Base-by-base conservation (phyloP, 1,140 invertebrate species). In the Chironomus tepperi region DNA sequence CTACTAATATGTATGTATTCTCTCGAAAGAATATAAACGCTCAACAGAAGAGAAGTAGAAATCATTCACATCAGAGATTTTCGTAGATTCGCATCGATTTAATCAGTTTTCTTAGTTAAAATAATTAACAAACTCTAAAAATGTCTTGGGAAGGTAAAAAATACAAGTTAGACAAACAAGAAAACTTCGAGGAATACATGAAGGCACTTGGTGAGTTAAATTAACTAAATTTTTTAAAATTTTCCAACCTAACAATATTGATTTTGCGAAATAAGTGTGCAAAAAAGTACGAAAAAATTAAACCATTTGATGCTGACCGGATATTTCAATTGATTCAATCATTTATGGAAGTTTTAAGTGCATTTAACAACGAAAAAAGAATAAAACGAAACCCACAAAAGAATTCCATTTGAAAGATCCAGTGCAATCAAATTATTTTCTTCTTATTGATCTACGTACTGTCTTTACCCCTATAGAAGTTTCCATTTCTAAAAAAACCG, bases 171-270 rank as follows among this genome's bases (percentile, higher is more conserved):
- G 83, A 85, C 21, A 85, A 84, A 75, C 90, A 89, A 77, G 90
- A 94, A 64, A 92, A 93, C 76, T 95, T 94, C 78, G 92, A 94
- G 78, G 91, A 93, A 73, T 93, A 91, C 82, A 90, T 95, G 90
- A 93, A 93, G 84, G 88, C 89, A 73, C 79, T 93, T 74, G 91
- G 92, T 93, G 81, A 88, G 87, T 87, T 18, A 18, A 21, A 70
- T 47, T 47, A 3, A 3, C 43, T 3, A 3, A 34, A 34, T 34
- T 34, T n/a, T 34, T 34, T 7, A 47, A 2, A 9, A 3, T 47
- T n/a, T 57, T 57, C 47, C 47, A 57, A 57, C 47, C 47, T 57
- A 1, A 57, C n/a, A n/a, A n/a, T 57, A 57, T 57, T 57, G 47
- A 57, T 57, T 57, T 57, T n/a, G 47, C 24, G 24, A 34, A 34